A percentile compares a stretch with the other conserved stretches of the same genome.
phyloP scores from a whole-genome alignment of 2,888 invertebrate species.

The Xanthia togata region DNA sequence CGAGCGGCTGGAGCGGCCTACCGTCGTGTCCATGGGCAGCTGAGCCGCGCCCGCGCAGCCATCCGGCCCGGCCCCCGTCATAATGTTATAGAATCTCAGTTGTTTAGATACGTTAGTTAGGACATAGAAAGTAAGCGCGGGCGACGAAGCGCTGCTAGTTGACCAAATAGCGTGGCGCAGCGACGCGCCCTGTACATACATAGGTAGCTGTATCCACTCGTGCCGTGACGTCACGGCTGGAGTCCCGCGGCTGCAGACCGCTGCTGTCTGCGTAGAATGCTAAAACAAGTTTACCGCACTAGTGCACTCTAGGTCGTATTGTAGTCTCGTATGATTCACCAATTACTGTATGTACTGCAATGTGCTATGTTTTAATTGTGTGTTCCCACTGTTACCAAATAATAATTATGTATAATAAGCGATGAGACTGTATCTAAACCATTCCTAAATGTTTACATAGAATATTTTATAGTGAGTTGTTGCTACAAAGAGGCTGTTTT shows the following conservation, averaged over 20 bases:
- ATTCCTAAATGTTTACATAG: slow-evolving; percentile 70
- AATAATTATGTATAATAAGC: slow-evolving; percentile 71
- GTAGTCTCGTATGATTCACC: slow-evolving; percentile 34
- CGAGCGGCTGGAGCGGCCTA: slow-evolving; percentile 87
- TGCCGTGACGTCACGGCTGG: background rate
- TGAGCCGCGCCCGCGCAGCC: slow-evolving; percentile 73
- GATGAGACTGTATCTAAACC: slow-evolving; percentile 78
- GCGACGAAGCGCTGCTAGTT: slow-evolving; percentile 75
- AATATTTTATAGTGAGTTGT: slow-evolving; percentile 48
- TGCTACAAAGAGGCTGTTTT: slow-evolving; percentile 55
- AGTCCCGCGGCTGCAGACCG: slow-evolving; percentile 1
- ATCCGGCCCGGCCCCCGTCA: slow-evolving; percentile 42
- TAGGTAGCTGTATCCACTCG: slow-evolving; percentile 29
- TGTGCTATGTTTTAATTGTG: slow-evolving; percentile 56
- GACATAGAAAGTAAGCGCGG: slow-evolving; percentile 63
- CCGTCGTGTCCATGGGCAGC: slow-evolving; percentile 89
- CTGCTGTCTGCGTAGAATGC: slow-evolving; percentile 7
- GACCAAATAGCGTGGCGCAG: slow-evolving; percentile 74
- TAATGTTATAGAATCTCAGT: slow-evolving; percentile 82
- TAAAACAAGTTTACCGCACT: slow-evolving; percentile 29
- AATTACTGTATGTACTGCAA: slow-evolving; percentile 26
- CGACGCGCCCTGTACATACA: slow-evolving; percentile 48
- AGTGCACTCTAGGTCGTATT: slow-evolving; percentile 31
- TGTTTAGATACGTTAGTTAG: slow-evolving; percentile 72
- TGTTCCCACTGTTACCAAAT: slow-evolving; percentile 77